phyloP scores from a whole-genome alignment of 1,140 invertebrate genomes.

The Holotrichia oblita region DNA sequence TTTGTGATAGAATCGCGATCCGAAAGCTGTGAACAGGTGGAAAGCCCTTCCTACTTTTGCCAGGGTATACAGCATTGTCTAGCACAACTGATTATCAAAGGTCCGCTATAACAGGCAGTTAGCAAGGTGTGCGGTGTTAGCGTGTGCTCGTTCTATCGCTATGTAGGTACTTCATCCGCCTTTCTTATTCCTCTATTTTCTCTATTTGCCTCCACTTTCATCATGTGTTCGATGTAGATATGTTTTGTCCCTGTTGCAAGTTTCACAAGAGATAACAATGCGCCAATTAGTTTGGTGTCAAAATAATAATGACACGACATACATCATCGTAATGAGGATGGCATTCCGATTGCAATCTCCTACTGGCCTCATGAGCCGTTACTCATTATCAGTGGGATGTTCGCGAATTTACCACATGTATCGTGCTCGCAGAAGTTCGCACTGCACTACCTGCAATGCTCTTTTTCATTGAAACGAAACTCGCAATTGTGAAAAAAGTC shows the following conservation, averaged over 20 bases:
- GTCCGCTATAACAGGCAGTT: neutral
- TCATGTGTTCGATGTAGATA: neutral
- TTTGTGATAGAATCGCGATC: too few species aligned
- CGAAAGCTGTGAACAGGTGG: neutral
- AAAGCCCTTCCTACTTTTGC: conserved; percentile 1
- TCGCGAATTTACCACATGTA: neutral
- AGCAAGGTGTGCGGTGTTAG: neutral
- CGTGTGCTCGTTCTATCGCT: neutral
- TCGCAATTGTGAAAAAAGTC: neutral
- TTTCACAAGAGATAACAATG: conserved; percentile 6
- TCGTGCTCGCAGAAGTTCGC: neutral
- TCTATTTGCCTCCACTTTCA: neutral
- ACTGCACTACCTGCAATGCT: too few species aligned
- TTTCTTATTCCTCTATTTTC: neutral
- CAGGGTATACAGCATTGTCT: neutral
- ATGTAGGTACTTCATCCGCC: neutral
- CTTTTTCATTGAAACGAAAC: neutral
- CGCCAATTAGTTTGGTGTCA: conserved; percentile 28
- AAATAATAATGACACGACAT: conserved; percentile 26
- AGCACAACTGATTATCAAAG: neutral
- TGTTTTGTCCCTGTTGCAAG: neutral
- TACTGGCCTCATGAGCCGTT: conserved; percentile 12
- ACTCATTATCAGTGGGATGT: neutral
- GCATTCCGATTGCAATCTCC: conserved; percentile 21
- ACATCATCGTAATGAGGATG: conserved; percentile 33